Conservation (phyloP, 2,797 vertebrate species). For the Typhlichthys eigenmanni region DNA sequence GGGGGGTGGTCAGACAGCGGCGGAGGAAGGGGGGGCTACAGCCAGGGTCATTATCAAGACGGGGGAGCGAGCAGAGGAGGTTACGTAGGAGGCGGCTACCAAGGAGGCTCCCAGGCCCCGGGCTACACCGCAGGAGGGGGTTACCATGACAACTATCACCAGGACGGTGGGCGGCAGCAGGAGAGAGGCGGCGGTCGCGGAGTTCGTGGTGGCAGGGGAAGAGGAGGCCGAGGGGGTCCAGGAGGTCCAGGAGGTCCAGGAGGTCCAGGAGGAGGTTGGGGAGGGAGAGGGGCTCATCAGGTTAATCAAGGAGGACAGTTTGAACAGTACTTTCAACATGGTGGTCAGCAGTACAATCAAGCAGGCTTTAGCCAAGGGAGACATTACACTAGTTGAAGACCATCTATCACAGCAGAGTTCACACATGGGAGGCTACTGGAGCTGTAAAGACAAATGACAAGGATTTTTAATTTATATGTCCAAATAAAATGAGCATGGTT, state of each 20-base stretch:
- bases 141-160: constrained; percentile 83
- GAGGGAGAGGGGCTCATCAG: constrained; percentile 88
- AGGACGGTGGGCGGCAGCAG: constrained; percentile 81
- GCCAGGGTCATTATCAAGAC: constrained; percentile 71
- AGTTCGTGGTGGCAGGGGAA: constrained; percentile 70
- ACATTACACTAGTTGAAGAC: constrained; percentile 91
- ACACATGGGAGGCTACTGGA: constrained; percentile 40
- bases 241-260: constrained; percentile 57
- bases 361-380: constrained; percentile 94
- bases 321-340: constrained; percentile 98
- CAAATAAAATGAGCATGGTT: constrained; percentile 25
- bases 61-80: constrained; percentile 67
- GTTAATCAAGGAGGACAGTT: constrained; percentile 96
- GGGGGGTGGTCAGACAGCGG: constrained; percentile 79
- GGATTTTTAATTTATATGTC: constrained; percentile 30
- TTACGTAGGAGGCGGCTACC: constrained; percentile 72
- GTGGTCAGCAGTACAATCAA: constrained; percentile 94
- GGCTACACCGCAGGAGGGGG: constrained; percentile 58
- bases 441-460: constrained; percentile 19
- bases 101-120: constrained; percentile 56
- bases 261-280: constrained; percentile 88
- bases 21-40: constrained; percentile 69
- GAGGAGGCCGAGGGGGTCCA: constrained; percentile 55
- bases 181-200: constrained; percentile 72
- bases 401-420: constrained; percentile 76